Conservation (phyloP, 2,113 vertebrate species). For the Pseudorasbora parva region DNA sequence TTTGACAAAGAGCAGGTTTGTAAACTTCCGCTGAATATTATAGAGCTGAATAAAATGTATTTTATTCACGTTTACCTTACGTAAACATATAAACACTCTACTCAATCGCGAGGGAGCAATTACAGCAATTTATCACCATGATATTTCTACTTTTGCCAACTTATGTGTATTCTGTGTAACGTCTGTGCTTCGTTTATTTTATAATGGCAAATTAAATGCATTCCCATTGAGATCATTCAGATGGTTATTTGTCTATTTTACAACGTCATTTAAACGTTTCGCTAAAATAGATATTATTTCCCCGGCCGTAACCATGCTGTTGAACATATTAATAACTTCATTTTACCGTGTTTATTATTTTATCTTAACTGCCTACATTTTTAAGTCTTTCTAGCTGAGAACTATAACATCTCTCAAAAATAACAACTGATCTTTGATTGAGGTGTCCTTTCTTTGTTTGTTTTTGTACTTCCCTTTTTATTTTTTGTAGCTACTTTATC, state of each 20-base stretch:
- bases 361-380: too few species aligned
- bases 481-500: background rate
- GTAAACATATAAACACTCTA: background rate
- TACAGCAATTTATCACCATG: background rate
- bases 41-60: background rate
- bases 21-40: background rate
- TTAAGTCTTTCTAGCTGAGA: background rate
- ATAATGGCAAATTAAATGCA: too few species aligned
- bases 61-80: background rate
- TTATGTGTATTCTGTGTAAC: background rate
- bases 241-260: too few species aligned
- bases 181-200: too few species aligned
- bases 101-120: background rate
- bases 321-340: too few species aligned
- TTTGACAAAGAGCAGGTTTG: background rate
- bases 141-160: background rate
- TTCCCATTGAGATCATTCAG: too few species aligned
- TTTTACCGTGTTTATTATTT: too few species aligned
- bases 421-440: background rate
- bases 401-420: background rate
- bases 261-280: too few species aligned
- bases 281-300: too few species aligned
- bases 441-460: background rate
- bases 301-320: too few species aligned
- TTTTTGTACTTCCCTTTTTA: background rate